phyloP scores from a whole-genome alignment of 1,140 invertebrate species.

The Drosophila nigromelanica region DNA sequence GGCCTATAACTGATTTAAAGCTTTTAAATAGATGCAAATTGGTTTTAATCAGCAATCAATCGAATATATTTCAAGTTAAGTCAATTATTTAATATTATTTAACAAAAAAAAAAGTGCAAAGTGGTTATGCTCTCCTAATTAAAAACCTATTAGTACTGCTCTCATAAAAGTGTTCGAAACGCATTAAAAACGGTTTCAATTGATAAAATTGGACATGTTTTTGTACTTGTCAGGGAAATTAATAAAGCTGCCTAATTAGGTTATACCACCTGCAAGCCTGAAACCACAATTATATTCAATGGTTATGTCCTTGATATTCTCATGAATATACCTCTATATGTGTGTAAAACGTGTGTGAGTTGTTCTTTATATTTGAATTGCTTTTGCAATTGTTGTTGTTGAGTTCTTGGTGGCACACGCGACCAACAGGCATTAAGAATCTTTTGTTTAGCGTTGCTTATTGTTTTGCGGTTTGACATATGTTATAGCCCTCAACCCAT shows the following conservation, averaged over 20 bases:
- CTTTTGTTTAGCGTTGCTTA: slow-evolving; percentile 58
- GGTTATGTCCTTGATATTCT: slow-evolving; percentile 11
- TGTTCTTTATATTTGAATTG: not conserved
- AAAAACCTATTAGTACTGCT: not conserved
- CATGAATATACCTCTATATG: not conserved
- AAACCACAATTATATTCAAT: slow-evolving; percentile 17
- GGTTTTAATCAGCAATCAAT: too few relatives aligned
- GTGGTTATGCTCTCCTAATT: not conserved
- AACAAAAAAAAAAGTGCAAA: too few relatives aligned
- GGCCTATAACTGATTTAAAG: too few relatives aligned
- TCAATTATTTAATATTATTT: too few relatives aligned
- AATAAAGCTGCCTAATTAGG: slow-evolving; percentile 2
- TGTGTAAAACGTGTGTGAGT: not conserved
- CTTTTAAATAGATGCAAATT: too few relatives aligned
- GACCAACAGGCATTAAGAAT: slow-evolving; percentile 49
- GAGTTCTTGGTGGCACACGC: slow-evolving; percentile 39
- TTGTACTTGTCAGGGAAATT: not conserved
- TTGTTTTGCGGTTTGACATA: slow-evolving; percentile 67
- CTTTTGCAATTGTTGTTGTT: slow-evolving; percentile 24
- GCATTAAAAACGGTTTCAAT: too few relatives aligned
- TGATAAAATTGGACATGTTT: too few relatives aligned
- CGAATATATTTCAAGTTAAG: too few relatives aligned
- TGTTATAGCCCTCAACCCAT: slow-evolving; percentile 39
- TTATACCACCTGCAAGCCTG: slow-evolving; percentile 27
- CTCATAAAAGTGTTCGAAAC: too few relatives aligned